Conservation (phyloP, 2,888 invertebrate species). For the Clivina fossor region DNA sequence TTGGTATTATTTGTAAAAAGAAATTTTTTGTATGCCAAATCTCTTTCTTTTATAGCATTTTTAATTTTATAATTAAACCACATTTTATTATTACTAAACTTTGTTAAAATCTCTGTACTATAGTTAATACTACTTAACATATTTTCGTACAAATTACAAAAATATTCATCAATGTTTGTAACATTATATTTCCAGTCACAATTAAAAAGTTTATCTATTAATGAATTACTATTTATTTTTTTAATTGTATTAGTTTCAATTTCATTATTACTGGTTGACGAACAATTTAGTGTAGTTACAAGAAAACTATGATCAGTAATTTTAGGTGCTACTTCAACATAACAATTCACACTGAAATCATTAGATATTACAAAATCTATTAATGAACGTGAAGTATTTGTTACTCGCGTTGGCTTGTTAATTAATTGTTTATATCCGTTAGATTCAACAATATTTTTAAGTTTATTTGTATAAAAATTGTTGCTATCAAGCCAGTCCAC, state of each 20-base stretch:
- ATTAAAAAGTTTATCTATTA: background rate
- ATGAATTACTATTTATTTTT: background rate
- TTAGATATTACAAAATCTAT: constrained; percentile 2
- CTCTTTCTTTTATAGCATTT: background rate
- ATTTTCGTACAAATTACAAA: constrained; percentile 1
- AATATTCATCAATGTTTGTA: background rate
- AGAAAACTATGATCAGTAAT: constrained; percentile 1
- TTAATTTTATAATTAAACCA: background rate
- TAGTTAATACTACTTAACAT: background rate
- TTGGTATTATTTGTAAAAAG: background rate
- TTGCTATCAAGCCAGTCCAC: background rate
- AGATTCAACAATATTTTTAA: background rate
- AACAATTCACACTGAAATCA: constrained; percentile 2
- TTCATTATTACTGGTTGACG: background rate
- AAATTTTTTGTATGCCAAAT: background rate
- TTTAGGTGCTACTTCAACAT: background rate
- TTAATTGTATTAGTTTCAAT: background rate
- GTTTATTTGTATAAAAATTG: background rate
- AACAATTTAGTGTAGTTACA: background rate
- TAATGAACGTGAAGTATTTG: background rate
- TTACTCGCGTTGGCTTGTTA: constrained; percentile 3
- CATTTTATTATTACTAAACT: background rate
- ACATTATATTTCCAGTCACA: background rate
- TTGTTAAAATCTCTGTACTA: background rate
- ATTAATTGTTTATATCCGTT: constrained; percentile 2